phyloP scores from a whole-genome alignment of 1,140 invertebrate species.

The Batillaria attramentaria region DNA sequence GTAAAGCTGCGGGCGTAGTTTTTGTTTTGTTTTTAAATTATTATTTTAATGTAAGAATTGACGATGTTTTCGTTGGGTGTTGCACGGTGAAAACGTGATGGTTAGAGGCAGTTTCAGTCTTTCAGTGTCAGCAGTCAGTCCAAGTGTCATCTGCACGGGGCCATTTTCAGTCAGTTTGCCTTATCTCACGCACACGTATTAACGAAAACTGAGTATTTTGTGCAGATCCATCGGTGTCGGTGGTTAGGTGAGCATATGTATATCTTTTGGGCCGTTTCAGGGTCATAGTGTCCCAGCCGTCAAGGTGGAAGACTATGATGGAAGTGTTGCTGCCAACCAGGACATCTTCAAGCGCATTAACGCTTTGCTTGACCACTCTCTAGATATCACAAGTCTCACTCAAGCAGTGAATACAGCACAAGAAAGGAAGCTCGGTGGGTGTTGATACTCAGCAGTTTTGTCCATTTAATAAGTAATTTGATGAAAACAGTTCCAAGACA shows the following conservation, averaged over 20 bases:
- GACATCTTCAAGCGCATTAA: slow-evolving; percentile 71
- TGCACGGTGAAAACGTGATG: no score
- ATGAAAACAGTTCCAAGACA: no score
- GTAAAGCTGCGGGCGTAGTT: no score
- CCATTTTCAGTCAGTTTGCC: neutral
- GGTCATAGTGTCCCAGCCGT: slow-evolving; percentile 28
- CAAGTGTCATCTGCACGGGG: neutral
- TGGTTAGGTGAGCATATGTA: neutral
- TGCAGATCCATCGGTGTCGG: no score
- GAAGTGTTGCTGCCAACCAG: slow-evolving; percentile 39
- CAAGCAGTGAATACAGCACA: no score
- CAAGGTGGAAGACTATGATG: slow-evolving; percentile 53
- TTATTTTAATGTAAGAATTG: no score
- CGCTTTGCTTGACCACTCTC: slow-evolving; percentile 70
- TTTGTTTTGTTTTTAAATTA: no score
- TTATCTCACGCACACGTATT: neutral
- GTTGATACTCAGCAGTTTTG: no score
- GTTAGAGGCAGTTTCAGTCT: neutral
- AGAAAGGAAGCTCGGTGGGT: slow-evolving; percentile 22
- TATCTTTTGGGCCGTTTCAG: neutral
- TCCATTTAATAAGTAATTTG: no score
- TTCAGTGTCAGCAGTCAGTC: neutral
- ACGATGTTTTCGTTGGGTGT: no score
- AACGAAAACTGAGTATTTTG: neutral
- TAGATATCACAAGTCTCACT: no score